These are phyloP conservation scores for Drosophila rhopaloa DNA, from an alignment of 1,140 invertebrate genomes.

Conservation along the genomic window DNA sequence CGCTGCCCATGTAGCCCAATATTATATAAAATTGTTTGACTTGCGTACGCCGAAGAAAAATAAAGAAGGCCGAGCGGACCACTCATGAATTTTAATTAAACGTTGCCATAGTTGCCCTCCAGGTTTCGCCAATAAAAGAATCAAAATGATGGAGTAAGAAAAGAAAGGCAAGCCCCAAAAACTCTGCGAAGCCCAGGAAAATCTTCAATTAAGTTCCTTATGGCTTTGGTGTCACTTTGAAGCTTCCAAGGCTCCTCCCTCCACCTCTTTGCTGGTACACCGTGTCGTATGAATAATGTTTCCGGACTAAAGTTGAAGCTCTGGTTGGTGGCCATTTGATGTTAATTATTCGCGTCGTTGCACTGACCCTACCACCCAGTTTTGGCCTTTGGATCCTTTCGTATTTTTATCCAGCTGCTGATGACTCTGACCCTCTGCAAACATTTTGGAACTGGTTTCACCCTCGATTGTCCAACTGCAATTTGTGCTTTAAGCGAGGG, in stretches of 20 bases:
- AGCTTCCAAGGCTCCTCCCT: slow-evolving; percentile 14
- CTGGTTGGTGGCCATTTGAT: slow-evolving; percentile 48
- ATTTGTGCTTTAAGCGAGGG: slow-evolving; percentile 36
- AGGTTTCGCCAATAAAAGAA: slow-evolving; percentile 35
- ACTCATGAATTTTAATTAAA: slow-evolving; percentile 67
- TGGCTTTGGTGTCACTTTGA: slow-evolving; percentile 34
- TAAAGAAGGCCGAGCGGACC: background rate
- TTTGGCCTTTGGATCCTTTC: slow-evolving; percentile 31
- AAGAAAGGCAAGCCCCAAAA: slow-evolving; percentile 50
- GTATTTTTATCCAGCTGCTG: slow-evolving; percentile 19
- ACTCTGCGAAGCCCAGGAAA: slow-evolving; percentile 56
- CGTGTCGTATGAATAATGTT: slow-evolving; percentile 50
- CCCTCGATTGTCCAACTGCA: slow-evolving; percentile 14
- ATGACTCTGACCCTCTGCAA: background rate
- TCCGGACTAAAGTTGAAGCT: slow-evolving; percentile 19
- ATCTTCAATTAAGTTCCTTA: slow-evolving; percentile 68
- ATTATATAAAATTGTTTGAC: slow-evolving; percentile 21
- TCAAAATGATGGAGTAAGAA: slow-evolving; percentile 22
- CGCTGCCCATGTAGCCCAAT: slow-evolving; percentile 15
- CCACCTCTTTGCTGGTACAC: slow-evolving; percentile 8
- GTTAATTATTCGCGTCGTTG: slow-evolving; percentile 70
- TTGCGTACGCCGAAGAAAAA: background rate
- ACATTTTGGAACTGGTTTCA: slow-evolving; percentile 9
- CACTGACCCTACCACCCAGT: slow-evolving; percentile 24
- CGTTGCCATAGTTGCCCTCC: slow-evolving; percentile 65